These are phyloP conservation scores for Eulemur mongoz DNA, from an alignment of 2,797 vertebrate species.

Conservation along the genomic window DNA sequence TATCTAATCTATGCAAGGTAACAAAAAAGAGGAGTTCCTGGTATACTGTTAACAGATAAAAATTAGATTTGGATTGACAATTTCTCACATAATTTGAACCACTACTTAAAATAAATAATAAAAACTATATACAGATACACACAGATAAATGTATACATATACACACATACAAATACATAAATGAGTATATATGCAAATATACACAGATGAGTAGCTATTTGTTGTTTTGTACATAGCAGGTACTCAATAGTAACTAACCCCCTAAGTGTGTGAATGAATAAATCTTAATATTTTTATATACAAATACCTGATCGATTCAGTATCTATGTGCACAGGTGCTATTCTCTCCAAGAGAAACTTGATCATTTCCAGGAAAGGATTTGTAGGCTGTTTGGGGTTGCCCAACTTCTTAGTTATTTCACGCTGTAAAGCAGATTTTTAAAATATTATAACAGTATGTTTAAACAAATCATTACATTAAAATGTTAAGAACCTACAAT, in stretches of 20 bases:
- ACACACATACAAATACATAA: not conserved
- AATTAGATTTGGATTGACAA: not conserved
- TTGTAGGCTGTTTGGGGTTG: slow-evolving; percentile 98
- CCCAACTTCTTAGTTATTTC: slow-evolving; percentile 98
- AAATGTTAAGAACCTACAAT: slow-evolving; percentile 24
- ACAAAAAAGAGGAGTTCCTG: not conserved
- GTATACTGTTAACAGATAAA: not conserved
- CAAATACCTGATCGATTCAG: slow-evolving; percentile 91
- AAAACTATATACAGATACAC: not conserved
- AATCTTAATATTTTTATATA: not conserved
- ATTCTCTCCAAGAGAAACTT: slow-evolving; percentile 98
- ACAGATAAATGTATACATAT: not conserved
- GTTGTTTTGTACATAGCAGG: not conserved
- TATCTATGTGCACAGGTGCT: slow-evolving; percentile 98
- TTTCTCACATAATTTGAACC: not conserved
- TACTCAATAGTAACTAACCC: not conserved
- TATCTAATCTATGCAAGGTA: not conserved
- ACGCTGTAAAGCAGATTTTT: slow-evolving; percentile 87
- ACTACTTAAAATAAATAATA: not conserved
- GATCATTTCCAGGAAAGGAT: slow-evolving; percentile 99
- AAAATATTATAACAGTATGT: slow-evolving; percentile 42
- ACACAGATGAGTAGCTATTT: not conserved
- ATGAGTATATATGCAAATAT: not conserved
- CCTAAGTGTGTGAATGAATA: not conserved
- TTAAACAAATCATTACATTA: slow-evolving; percentile 11